Evolutionary conservation across 2,113 vertebrate genomes (phyloP), one percentile per base, ranked within the genome.

Genomic region (Chauna torquata): DNA sequence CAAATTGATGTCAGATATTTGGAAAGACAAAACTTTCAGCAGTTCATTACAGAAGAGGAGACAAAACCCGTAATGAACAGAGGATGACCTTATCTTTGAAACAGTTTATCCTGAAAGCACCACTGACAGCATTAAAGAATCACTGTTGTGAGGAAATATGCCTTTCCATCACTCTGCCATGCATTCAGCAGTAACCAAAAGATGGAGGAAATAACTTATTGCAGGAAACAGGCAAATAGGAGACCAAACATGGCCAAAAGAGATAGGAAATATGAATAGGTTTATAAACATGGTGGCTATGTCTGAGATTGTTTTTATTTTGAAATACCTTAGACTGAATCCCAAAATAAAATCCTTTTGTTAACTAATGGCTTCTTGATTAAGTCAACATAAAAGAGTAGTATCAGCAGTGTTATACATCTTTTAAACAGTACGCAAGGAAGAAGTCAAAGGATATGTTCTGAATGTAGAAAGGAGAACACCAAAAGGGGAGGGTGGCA

Each of bases 31-130:
- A 78, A 55, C 66, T 94, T 86, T 72, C 54, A 94, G 72, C 18
- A 95, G 57, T 69, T 96, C 76, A 40, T 93, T 92, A 94, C 7
- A 88, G 22, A 80, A 96, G 94, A 54, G 52, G 49, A 98, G 76
- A 25, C 45, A 90, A 96, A 90, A 49, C 8, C n/a, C 61, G 52
- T 68, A 90, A 86, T 86, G 81, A 95, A 96, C 55, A 92, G 58
- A 62, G 22, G 25, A 30, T 88, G 62, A 72, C 89, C 34, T 92
- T 96, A 86, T 86, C 23, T 79, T 15, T 78, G 28, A 96, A 97
- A 70, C 82, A 91, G n/a, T 66, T 96, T 90, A 64, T 92, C 55
- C 79, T 79, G 44, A 70, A 92, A 91, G 42, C 75, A 93, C 55
- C 23, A 75, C 10, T 96, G 91, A 81, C 57, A 91, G 28, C 44